phyloP scores from a whole-genome alignment of 1,140 invertebrate genomes.

The Cataglyphis hispanica region DNA sequence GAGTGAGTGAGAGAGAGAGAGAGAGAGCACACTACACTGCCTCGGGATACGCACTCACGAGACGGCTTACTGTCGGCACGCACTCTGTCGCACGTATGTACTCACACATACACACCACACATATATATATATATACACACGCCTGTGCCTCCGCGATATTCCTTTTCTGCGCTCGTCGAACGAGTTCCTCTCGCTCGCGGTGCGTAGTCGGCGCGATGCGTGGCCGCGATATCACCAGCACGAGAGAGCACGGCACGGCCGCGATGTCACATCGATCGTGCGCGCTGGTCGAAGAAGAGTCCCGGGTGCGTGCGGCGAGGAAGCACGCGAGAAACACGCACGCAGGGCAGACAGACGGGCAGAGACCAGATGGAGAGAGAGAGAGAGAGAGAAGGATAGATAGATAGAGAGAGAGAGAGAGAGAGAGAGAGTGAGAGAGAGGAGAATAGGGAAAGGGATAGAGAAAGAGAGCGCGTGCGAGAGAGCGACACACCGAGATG shows the following conservation, averaged over 20 bases:
- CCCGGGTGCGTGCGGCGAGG: conserved; percentile 70
- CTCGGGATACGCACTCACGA: conserved; percentile 61
- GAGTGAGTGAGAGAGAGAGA: conserved; percentile 35
- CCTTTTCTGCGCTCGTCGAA: conserved; percentile 13
- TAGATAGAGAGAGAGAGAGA: neutral
- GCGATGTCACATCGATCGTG: conserved; percentile 76
- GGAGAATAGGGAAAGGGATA: conserved; percentile 33
- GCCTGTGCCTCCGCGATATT: neutral
- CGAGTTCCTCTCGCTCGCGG: conserved; percentile 34
- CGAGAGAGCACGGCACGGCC: conserved; percentile 47
- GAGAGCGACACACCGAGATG: conserved; percentile 30
- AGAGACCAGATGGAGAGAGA: conserved; percentile 27
- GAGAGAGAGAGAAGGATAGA: neutral
- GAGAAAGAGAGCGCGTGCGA: conserved; percentile 5
- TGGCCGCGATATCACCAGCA: conserved; percentile 10
- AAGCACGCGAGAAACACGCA: conserved; percentile 74
- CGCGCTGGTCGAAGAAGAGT: conserved; percentile 67
- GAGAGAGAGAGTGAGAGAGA: conserved; percentile 14
- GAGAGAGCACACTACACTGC: conserved; percentile 64
- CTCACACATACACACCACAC: too few species aligned
- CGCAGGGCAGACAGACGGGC: conserved; percentile 67
- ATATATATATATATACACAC: neutral
- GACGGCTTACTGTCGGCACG: conserved; percentile 68
- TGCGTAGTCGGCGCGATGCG: conserved; percentile 24
- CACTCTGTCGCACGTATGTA: conserved; percentile 5